These are phyloP conservation scores for Drosophila bunnanda DNA, from an alignment of 2,888 invertebrate species.

Conservation along the genomic window DNA sequence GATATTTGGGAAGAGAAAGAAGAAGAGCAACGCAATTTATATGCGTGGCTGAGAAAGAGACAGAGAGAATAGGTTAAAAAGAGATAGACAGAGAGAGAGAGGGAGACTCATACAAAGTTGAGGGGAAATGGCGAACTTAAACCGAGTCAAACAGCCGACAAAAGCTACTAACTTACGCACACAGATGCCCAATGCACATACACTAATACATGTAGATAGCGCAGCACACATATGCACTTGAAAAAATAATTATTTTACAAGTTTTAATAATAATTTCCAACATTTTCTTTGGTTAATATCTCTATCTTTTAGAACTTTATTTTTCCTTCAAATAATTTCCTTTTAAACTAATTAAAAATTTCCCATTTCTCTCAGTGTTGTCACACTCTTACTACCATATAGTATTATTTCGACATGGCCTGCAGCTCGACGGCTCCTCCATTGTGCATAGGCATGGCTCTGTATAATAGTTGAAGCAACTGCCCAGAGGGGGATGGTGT, in stretches of 20 bases:
- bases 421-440: slow-evolving; percentile 55
- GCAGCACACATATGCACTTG: slow-evolving; percentile 5
- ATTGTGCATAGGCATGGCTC: slow-evolving; percentile 66
- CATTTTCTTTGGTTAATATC: accelerated
- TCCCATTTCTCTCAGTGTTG: background rate
- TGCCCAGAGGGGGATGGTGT: background rate
- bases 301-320: too few species aligned
- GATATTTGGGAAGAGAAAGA: background rate
- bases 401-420: slow-evolving; percentile 35
- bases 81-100: slow-evolving; percentile 39
- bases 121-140: slow-evolving; percentile 65
- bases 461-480: slow-evolving; percentile 65
- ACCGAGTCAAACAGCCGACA: slow-evolving; percentile 76
- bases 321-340: background rate
- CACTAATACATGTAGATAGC: slow-evolving; percentile 26
- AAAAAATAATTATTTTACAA: background rate
- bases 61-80: slow-evolving; percentile 26
- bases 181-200: slow-evolving; percentile 34
- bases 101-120: slow-evolving; percentile 23
- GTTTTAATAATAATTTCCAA: accelerated
- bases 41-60: slow-evolving; percentile 70
- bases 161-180: slow-evolving; percentile 73
- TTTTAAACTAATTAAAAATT: background rate
- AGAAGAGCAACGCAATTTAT: slow-evolving; percentile 71
- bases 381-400: slow-evolving; percentile 17